Evolutionary conservation across 2,888 invertebrate genomes (phyloP), one percentile per base, ranked within the genome.

Genomic region (Galerucella nymphaeae): DNA sequence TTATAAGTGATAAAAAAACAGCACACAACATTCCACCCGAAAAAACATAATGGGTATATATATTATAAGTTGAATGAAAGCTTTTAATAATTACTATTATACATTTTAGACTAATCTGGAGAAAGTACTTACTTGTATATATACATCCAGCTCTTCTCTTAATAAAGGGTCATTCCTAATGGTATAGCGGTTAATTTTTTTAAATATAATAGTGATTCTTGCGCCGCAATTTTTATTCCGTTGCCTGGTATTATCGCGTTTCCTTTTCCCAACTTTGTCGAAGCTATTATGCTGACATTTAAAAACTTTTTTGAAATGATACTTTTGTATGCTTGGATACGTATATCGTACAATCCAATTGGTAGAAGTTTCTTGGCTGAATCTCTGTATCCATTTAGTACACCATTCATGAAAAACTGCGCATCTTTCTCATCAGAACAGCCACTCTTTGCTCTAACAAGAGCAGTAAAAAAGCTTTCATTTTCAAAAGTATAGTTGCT

Each of bases 271-370:
- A 2, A 69, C 69, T 61, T 55, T 69, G 20, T 69, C 62, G 30
- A 68, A 69, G 53, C 30, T 53, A 41, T 69, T 69, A 48, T 62
- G 69, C 10, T 69, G 69, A 41, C 69, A 69, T 62, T 59, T 69
- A 48, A 23, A 69, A 18, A 62, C 69, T 41, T 68, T 69, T 62
- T 53, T 50, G 41, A 66, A 66, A 23, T 55, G 23, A 53, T 14
- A 53, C 41, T 53, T 66, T 53, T 66, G 50, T 53, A 14, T 62
- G 58, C 62, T 62, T 30, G 38, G 57, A 23, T 62, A 57, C 38
- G 50, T 69, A 48, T 62, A 69, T 30, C 62, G 61, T 14, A 69
- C 69, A 53, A 69, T 69, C 69, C 69, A 69, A 53, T 69, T 69
- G 3, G 53, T 69, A 50, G n/a, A n/a, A 14, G 69, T 62, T 9